These are phyloP conservation scores for Trichogramma dendrolimi DNA, from an alignment of 2,888 invertebrate genomes.

Conservation along the genomic window DNA sequence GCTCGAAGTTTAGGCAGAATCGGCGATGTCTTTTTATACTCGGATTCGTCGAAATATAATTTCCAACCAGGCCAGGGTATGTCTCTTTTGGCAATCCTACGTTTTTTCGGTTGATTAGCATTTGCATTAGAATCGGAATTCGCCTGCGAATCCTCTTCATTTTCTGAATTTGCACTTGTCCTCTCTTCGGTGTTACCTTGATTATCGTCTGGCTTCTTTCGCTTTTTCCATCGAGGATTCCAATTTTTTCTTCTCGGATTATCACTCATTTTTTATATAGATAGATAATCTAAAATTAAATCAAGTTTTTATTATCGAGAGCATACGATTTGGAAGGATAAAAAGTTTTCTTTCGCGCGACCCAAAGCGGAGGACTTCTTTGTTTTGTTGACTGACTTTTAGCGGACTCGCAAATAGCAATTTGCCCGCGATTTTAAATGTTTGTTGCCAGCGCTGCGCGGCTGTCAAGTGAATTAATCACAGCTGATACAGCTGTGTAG, in stretches of 20 bases:
- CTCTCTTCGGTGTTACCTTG: conserved; percentile 1
- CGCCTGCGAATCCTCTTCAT: conserved; percentile 5
- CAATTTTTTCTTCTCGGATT: conserved; percentile 13
- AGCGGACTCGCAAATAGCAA: no score
- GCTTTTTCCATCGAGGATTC: conserved; percentile 14
- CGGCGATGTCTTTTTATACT: conserved; percentile 53
- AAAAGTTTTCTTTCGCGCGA: no score
- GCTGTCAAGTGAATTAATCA: no score
- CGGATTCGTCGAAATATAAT: conserved; percentile 71
- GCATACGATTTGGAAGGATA: no score
- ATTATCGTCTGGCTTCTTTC: conserved; percentile 8
- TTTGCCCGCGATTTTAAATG: no score
- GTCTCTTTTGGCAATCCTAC: conserved; percentile 27
- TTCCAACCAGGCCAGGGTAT: conserved; percentile 67
- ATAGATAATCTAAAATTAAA: no score
- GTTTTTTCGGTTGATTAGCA: conserved; percentile 9
- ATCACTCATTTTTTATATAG: not conserved
- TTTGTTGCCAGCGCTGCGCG: no score
- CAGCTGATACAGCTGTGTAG: no score
- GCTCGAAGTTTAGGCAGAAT: conserved; percentile 55
- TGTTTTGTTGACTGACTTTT: no score
- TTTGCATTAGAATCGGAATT: conserved; percentile 6
- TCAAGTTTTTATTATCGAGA: no score
- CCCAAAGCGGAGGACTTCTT: no score
- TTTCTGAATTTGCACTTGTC: not conserved